phyloP scores from a whole-genome alignment of 2,113 vertebrate species.

The Sceloporus tristichus region DNA sequence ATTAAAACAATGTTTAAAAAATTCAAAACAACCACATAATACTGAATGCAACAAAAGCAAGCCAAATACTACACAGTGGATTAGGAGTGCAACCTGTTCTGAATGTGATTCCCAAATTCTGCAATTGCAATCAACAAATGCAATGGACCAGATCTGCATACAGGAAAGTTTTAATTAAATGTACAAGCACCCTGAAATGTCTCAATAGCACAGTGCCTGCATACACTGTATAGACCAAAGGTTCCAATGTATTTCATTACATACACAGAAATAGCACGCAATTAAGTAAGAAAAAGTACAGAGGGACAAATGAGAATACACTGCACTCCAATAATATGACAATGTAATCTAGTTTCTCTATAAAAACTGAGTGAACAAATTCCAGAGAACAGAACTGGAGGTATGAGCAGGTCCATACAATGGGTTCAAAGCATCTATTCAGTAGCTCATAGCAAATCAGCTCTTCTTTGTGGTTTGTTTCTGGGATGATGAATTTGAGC shows the following conservation, averaged over 20 bases:
- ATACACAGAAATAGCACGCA: not conserved
- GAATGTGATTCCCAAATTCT: not conserved
- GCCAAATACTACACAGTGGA: too few species aligned
- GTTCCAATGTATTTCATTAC: not conserved
- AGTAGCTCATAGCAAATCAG: not conserved
- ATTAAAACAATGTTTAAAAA: too few species aligned
- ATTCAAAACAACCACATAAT: too few species aligned
- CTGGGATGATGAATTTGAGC: constrained; percentile 8
- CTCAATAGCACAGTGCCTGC: not conserved
- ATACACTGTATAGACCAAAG: too few species aligned
- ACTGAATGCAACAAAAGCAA: too few species aligned
- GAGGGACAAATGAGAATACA: not conserved
- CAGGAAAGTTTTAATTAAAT: not conserved
- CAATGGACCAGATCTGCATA: not conserved
- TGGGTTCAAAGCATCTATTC: not conserved
- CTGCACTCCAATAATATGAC: too few species aligned
- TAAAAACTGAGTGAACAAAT: constrained; percentile 31
- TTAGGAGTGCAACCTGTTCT: too few species aligned
- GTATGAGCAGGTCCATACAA: constrained; percentile 12
- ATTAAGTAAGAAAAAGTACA: not conserved
- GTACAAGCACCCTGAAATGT: not conserved
- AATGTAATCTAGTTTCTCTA: not conserved
- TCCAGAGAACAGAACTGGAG: not conserved
- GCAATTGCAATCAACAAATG: not conserved
- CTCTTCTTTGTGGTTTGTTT: not conserved